Evolutionary conservation across 1,140 invertebrate species (phyloP), one percentile per base, ranked within the genome.

Genomic region (Parasteatoda tepidariorum): DNA sequence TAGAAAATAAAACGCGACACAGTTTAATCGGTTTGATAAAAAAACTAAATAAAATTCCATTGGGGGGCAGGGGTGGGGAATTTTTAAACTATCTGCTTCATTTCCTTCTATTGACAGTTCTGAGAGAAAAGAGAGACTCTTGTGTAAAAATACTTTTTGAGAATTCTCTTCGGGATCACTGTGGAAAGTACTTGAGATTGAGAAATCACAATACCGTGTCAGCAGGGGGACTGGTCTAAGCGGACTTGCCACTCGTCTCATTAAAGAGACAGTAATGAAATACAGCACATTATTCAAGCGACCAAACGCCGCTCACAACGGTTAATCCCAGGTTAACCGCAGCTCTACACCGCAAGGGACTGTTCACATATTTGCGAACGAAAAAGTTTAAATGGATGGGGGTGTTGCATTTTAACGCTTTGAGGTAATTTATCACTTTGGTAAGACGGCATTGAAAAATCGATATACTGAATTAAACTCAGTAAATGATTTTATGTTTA

Each of bases 301-400:
- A 66, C 62, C 24, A 26, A 48, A 70, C 66, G 67, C 55, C 67
- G 78, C 55, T 82, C 71, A 67, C 78, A 31, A 59, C 54, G 78
- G 28, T 82, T 82, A 82, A 82, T 82, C 78, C 71, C 33, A 55
- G 78, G 78, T 82, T 82, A 82, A 82, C 78, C 78, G 78, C 78
- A 82, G 11, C 64, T 59, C 55, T 26, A 6, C 28, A 24, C 11
- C 66, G 11, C 0, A 0, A 26, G 70, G 70, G 70, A 73, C 2
- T 2, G 3, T n/a, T 13, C 31, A 57, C 48, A 73, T 57, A 73
- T 61, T 75, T n/a, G 33, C 15, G 57, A 59, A 22, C 15, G 48
- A 48, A 2, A 0, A 48, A 13, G 38, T 48, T 2, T 18, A 48
- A 48, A 48, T 48, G 9, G 38, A 9, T 13, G 9, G 4, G 9